Evolutionary conservation across 2,888 invertebrate genomes (phyloP), one percentile per base, ranked within the genome.

Genomic region (Lysandra bellargus): DNA sequence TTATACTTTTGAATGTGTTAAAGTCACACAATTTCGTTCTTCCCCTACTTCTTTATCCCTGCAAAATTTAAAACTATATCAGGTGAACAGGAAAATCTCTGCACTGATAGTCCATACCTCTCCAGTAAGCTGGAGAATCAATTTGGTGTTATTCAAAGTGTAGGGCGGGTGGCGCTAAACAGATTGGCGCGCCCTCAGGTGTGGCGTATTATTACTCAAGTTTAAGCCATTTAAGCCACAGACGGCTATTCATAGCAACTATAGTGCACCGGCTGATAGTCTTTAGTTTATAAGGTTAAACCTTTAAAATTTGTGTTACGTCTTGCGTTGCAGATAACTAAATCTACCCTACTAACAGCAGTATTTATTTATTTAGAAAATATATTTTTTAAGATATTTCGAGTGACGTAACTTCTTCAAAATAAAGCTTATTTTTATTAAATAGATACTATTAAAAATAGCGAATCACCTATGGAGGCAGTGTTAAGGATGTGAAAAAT

Each of bases 131-230:
- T 69, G 17, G 69, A 14, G 33, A 69, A 69, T 69, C 69, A 69
- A 69, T 69, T 69, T 33, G 33, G 37, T 69, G 17, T 69, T 61
- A 61, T 61, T 37, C 33, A 69, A 33, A 17, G 69, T 64, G 23
- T 12, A 64, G 30, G 64, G 69, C 4, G 14, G 33, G 74, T 6
- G 5, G 76, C 17, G 33, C 53, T 75, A 75, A 79, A 76, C 49
- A 79, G 79, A 79, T 74, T 61, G 79, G 79, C 49, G 40, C 79
- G 79, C 79, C 61, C 64, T 64, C 79, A 79, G 79, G 75, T 75
- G 79, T 75, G 40, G 75, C 49, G 75, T 79, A 74, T 75, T 79
- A 75, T 79, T 75, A 79, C 73, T 79, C 33, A 61, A 74, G 53
- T 49, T 33, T 69, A 69, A 69, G 69, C 33, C 69, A 33, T 12